These are phyloP conservation scores for Mimachlamys varia DNA, from an alignment of 2,888 invertebrate species.

Conservation along the genomic window DNA sequence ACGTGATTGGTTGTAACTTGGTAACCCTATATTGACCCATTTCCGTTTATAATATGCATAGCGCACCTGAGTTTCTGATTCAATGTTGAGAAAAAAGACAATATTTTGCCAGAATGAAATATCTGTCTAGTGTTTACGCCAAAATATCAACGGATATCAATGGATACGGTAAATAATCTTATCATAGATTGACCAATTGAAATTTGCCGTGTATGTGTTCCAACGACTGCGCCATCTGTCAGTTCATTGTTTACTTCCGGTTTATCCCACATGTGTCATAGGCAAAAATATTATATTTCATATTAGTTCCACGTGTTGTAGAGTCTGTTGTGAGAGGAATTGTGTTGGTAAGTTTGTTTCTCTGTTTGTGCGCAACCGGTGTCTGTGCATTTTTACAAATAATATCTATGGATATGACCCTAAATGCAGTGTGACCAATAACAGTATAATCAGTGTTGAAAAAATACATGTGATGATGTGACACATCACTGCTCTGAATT, in stretches of 20 bases:
- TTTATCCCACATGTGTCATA: not conserved
- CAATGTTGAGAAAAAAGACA: not conserved
- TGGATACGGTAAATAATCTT: slow-evolving; percentile 32
- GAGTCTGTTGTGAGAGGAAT: not conserved
- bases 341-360: not conserved
- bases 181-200: slow-evolving; percentile 28
- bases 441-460: too few species aligned
- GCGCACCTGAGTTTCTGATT: slow-evolving; percentile 28
- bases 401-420: too few species aligned
- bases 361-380: not conserved
- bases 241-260: slow-evolving; percentile 31
- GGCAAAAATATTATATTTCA: not conserved
- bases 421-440: too few species aligned
- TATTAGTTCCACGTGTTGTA: not conserved
- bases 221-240: slow-evolving; percentile 29
- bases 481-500: too few species aligned
- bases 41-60: slow-evolving; percentile 6
- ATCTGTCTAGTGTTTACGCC: not conserved
- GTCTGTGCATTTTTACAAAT: too few species aligned
- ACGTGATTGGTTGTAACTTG: slow-evolving; percentile 42
- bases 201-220: slow-evolving; percentile 28
- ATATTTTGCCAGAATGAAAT: not conserved
- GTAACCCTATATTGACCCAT: slow-evolving; percentile 41
- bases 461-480: too few species aligned
- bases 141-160: not conserved